Conservation (phyloP, 30 jellyfish, hydroid and myxozoan genomes). For the Turritopsis dohrnii region DNA sequence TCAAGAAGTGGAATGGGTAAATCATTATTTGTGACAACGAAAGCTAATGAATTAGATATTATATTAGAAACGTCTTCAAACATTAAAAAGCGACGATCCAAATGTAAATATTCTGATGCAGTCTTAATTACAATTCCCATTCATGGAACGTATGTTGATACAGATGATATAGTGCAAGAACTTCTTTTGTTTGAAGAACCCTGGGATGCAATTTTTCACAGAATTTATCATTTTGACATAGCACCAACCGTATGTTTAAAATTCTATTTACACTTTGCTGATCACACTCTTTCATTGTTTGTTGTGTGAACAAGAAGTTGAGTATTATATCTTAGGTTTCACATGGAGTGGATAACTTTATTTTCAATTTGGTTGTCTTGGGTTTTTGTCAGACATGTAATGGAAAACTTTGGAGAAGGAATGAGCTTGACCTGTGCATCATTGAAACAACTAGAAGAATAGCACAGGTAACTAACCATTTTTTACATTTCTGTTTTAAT, state of each 20-base stretch:
- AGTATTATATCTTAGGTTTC: conserved; percentile 27
- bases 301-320: no score
- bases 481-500: no score
- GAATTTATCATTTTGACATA: conserved; percentile 67
- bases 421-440: conserved; percentile 43
- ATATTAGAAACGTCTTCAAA: conserved; percentile 3
- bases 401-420: conserved; percentile 70
- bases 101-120: conserved; percentile 1
- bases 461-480: background rate
- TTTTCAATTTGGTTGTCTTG: conserved; percentile 46
- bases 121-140: conserved; percentile 39
- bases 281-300: no score
- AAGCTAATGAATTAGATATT: conserved; percentile 28
- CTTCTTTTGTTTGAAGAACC: conserved; percentile 43
- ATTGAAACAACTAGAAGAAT: conserved; percentile 44
- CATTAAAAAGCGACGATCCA: background rate
- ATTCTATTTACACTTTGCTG: no score
- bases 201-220: conserved; percentile 53
- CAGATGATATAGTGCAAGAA: conserved; percentile 39
- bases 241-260: conserved; percentile 48
- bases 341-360: conserved; percentile 41
- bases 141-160: conserved; percentile 55
- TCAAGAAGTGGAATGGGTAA: conserved; percentile 60
- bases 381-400: conserved; percentile 46
- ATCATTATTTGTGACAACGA: conserved; percentile 32